Conservation (phyloP, 2,113 vertebrate genomes). For the Percopsis transmontana region DNA sequence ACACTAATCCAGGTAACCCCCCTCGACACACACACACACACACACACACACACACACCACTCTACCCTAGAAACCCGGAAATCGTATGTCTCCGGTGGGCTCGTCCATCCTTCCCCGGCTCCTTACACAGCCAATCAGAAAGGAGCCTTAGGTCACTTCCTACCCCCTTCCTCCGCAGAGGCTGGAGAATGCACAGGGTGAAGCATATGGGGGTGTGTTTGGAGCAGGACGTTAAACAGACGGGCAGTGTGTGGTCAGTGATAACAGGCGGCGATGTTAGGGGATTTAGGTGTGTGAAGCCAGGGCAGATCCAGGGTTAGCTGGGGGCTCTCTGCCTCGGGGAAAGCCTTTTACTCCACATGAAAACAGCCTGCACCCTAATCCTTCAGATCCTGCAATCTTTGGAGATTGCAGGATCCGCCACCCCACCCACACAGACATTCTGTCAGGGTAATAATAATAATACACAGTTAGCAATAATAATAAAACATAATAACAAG, state of each 20-base stretch:
- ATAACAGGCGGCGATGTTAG: constrained; percentile 58
- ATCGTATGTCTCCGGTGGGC: constrained; percentile 48
- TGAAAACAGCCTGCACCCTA: constrained; percentile 66
- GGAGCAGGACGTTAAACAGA: constrained; percentile 28
- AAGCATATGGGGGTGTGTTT: constrained; percentile 10
- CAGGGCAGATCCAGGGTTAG: constrained; percentile 52
- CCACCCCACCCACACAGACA: constrained; percentile 67
- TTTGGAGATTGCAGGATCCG: constrained; percentile 68
- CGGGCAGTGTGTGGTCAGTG: constrained; percentile 42
- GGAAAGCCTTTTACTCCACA: constrained; percentile 57
- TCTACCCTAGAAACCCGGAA: constrained; percentile 64
- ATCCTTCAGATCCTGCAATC: constrained; percentile 73
- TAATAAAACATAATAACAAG: no score
- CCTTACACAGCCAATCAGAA: constrained; percentile 53
- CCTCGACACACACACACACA: constrained; percentile 10
- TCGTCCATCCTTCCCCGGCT: constrained; percentile 31
- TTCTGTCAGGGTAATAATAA: no score
- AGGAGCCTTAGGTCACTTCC: constrained; percentile 51
- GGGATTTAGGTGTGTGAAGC: constrained; percentile 50
- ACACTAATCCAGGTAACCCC: constrained; percentile 74
- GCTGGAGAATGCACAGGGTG: constrained; percentile 5
- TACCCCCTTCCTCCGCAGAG: no score
- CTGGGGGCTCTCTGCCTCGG: constrained; percentile 47
- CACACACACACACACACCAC: not conserved
- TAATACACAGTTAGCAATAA: no score